Conservation (phyloP, 2,797 vertebrate genomes). For the Remorina albescens region DNA sequence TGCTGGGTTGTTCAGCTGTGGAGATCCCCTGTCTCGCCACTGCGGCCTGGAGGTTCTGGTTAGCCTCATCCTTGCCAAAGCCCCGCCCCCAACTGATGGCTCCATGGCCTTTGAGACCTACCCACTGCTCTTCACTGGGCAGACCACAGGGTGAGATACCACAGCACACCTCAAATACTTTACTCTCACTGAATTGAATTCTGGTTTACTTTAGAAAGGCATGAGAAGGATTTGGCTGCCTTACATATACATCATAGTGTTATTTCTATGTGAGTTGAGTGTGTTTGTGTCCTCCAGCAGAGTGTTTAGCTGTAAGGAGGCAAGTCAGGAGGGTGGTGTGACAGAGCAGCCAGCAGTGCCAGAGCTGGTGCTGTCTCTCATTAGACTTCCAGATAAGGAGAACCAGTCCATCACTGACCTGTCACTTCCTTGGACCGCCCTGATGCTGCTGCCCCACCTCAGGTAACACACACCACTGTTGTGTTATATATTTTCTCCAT, state of each 20-base stretch:
- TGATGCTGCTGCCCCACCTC: slow-evolving; percentile 94
- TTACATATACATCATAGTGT: not conserved
- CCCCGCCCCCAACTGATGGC: slow-evolving; percentile 90
- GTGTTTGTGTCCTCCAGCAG: slow-evolving; percentile 30
- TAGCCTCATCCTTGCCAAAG: slow-evolving; percentile 93
- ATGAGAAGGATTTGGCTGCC: no score
- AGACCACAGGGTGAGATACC: slow-evolving; percentile 82
- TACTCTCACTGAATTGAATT: not conserved
- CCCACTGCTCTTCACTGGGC: slow-evolving; percentile 89
- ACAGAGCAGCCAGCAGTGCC: slow-evolving; percentile 76
- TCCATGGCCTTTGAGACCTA: slow-evolving; percentile 98
- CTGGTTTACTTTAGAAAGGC: not conserved
- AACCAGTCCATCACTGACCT: slow-evolving; percentile 79
- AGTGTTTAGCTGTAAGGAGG: slow-evolving; percentile 27
- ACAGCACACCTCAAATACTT: not conserved
- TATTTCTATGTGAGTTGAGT: not conserved
- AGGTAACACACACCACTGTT: slow-evolving; percentile 80
- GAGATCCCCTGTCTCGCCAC: slow-evolving; percentile 75
- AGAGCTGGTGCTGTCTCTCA: slow-evolving; percentile 87
- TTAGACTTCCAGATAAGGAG: slow-evolving; percentile 77
- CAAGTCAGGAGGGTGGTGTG: not conserved
- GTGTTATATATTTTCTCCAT: no score
- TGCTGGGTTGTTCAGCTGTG: slow-evolving; percentile 79
- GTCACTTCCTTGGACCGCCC: slow-evolving; percentile 90
- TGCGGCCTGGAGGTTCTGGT: slow-evolving; percentile 86